Percentiles rank a stretch among this genome's conserved stretches.
Evolutionary conservation across 2,113 vertebrate genomes (phyloP).

Genomic region (Falcunculus frontatus): DNA sequence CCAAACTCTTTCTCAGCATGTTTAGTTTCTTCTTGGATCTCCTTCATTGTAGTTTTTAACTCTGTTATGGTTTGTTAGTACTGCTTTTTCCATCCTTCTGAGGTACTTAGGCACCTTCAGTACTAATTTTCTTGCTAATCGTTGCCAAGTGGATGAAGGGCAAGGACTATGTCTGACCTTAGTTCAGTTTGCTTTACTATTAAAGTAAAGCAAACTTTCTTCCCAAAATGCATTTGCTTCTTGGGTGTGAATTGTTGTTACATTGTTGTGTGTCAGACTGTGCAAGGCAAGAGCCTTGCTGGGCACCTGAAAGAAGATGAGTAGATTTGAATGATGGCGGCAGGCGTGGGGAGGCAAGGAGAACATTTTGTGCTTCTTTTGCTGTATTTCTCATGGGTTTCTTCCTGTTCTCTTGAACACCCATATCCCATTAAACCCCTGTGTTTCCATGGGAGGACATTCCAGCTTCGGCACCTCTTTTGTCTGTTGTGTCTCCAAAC

Average conservation of each 20-base stretch:
- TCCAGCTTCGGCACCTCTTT: constrained; percentile 4
- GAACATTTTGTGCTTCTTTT: not conserved
- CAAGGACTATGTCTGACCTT: not conserved
- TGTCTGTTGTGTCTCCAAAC: not conserved
- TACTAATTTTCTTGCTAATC: not conserved
- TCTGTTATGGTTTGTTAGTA: constrained; percentile 17
- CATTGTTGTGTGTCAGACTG: accelerated
- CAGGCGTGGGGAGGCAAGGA: not conserved
- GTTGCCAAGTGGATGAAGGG: not conserved
- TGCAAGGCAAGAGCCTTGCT: not conserved
- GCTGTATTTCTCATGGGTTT: not conserved
- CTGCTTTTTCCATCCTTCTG: constrained; percentile 6
- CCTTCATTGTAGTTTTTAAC: not conserved
- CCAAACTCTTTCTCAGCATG: not conserved
- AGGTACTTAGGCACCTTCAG: not conserved
- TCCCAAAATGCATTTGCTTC: not conserved
- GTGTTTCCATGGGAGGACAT: not conserved
- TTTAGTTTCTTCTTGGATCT: constrained; percentile 32
- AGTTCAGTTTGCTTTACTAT: not conserved
- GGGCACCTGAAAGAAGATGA: not conserved
- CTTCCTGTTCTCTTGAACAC: not conserved
- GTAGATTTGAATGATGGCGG: not conserved
- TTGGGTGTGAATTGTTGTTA: not conserved
- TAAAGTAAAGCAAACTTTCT: not conserved
- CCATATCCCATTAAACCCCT: not conserved